Base-by-base conservation (phyloP, 2,888 invertebrate species). In the Stenoptilia bipunctidactyla region DNA sequence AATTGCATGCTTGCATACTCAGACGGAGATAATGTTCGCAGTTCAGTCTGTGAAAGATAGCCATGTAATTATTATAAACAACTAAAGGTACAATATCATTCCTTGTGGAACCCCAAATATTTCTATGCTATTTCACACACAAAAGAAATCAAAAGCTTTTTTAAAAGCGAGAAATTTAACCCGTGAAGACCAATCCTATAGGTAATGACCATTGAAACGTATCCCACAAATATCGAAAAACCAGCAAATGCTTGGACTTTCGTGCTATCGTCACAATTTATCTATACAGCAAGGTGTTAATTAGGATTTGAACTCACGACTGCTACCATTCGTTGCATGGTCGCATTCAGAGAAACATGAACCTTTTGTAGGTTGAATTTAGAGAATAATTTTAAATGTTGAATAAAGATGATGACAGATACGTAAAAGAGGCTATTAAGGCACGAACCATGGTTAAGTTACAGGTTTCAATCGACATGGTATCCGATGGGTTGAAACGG, bases 261-360 rank as follows among this genome's bases (percentile, higher is more conserved):
- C 20, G 56, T 64, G 58, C 58, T 72, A 83, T 83, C 83, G 45
- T 36, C 55, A 59, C 82, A 79, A 80, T 82, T 83, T 82, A 83
- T 83, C 82, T 71, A 56, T 58, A 61, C 61, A 61, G 61, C 53
- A 59, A 77, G 74, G 83, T 82, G 82, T 83, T 83, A 83, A 83
- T 83, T 83, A 83, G 75, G 66, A 61, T 68, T 67, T 61, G 69
- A 67, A 69, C 80, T 80, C 82, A 83, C 82, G 82, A 82, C 79
- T 71, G 63, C 62, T 64, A 61, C 67, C 63, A 67, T 67, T 65
- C 61, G 53, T 58, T 52, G 50, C 8, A 8, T 3, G 4, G 8
- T 8, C 20, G 8, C 4, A 20, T 20, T 20, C 20, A 20, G 20
- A 20, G 20, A 20, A 20, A 20, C 20, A 20, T 20, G 20, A 8